Percentiles rank a stretch among this genome's conserved stretches.
These are phyloP conservation scores for Oreochromis niloticus DNA, from an alignment of 2,113 vertebrate genomes.

Conservation along the genomic window DNA sequence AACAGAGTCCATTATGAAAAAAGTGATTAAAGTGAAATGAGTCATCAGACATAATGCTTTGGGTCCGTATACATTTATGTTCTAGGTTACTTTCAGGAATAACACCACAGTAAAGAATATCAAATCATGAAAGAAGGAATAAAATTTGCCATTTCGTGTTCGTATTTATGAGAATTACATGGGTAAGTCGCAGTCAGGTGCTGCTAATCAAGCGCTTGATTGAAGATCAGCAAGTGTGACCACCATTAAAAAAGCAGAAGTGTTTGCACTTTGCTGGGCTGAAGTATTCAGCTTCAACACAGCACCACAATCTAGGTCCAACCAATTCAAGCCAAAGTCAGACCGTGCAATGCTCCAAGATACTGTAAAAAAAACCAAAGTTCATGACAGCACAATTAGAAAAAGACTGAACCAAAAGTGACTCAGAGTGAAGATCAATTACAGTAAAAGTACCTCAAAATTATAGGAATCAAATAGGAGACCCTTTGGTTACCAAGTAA, in stretches of 20 bases:
- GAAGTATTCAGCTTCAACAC: neutral
- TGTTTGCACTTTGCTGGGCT: neutral
- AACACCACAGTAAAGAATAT: neutral
- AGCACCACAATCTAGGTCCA: neutral
- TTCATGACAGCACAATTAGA: neutral
- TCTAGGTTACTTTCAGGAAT: neutral
- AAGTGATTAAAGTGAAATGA: neutral
- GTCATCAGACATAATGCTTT: neutral
- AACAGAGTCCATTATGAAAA: neutral
- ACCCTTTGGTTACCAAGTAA: neutral
- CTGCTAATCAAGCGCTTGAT: neutral
- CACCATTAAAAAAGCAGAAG: neutral
- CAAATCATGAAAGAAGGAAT: neutral
- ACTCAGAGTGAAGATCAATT: neutral
- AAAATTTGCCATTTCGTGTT: fast-evolving
- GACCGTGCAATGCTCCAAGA: neutral
- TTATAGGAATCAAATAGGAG: neutral
- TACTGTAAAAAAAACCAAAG: fast-evolving
- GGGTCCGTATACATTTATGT: fast-evolving
- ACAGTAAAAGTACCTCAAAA: neutral
- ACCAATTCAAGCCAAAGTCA: neutral
- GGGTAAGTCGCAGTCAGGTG: fast-evolving
- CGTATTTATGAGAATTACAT: neutral
- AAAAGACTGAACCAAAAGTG: neutral
- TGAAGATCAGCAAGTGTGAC: neutral